These are phyloP conservation scores for Bilobella aurantiaca DNA, from an alignment of 1,140 invertebrate genomes.

Conservation along the genomic window DNA sequence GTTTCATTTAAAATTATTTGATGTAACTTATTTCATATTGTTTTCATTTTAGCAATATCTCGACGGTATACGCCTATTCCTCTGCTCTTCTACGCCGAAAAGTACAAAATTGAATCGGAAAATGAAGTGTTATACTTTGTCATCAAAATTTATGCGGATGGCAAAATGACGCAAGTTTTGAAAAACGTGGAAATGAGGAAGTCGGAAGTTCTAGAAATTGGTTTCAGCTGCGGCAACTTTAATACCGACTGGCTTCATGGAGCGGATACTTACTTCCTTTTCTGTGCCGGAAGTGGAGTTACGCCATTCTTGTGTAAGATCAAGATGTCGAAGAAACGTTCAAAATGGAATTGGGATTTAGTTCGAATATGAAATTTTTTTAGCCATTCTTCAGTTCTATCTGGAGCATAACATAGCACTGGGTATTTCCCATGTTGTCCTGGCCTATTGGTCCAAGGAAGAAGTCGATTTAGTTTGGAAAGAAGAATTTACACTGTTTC, in stretches of 20 bases:
- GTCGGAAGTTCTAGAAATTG: not conserved
- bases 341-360: too few species aligned
- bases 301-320: too few species aligned
- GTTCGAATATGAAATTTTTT: too few species aligned
- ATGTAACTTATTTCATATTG: not conserved
- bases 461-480: constrained; percentile 6
- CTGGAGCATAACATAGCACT: constrained; percentile 1
- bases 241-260: constrained; percentile 1
- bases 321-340: too few species aligned
- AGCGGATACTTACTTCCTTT: constrained; percentile 2
- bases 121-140: constrained; percentile 16
- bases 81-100: not conserved
- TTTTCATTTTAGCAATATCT: not conserved
- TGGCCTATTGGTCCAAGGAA: not conserved
- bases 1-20: too few species aligned
- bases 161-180: constrained; percentile 9
- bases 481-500: not conserved
- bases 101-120: not conserved
- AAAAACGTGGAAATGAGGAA: not conserved
- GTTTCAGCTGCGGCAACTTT: constrained; percentile 7
- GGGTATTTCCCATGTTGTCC: not conserved
- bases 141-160: constrained; percentile 18
- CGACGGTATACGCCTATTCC: constrained; percentile 7
- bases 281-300: constrained; percentile 17
- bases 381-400: constrained; percentile 12